Base-by-base conservation (phyloP, 1,140 invertebrate species). In the Phthorimaea operculella region DNA sequence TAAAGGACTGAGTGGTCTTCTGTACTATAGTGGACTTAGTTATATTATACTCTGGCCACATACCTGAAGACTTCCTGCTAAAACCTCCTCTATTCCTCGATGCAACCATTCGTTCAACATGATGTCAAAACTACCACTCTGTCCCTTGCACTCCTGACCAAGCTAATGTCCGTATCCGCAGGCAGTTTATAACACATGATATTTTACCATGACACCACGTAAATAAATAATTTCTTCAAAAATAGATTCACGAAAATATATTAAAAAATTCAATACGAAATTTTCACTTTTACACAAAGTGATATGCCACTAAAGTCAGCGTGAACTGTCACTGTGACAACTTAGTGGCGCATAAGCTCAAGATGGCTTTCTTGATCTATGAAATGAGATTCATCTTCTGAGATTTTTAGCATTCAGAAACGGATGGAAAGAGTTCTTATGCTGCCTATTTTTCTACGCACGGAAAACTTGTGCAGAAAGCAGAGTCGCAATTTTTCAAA, bases 221-320 rank as follows among this genome's bases (percentile, higher is more conserved):
- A 74, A 75, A 81, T 79, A 84, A 79, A 84, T 61, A 79, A 81
- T 84, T 79, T 74, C 70, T 63, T 84, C 81, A 77, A 84, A 84
- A 84, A 84, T 76, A 80, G 71, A 77, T 68, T 63, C 66, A 79
- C 68, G 76, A 84, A 84, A 84, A 81, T n/a, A 81, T 84, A 77
- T 74, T 70, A 72, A 73, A 84, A 83, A 80, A 80, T 28, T 64
- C 60, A 76, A 75, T 72, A 76, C 70, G 66, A 80, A 84, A 81
- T 79, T 78, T 60, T 79, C 73, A 73, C 76, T 77, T 74, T 75
- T 70, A 74, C 77, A 76, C 66, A 70, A 79, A 63, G 65, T 69
- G 67, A 68, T 70, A 65, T 77, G 57, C 61, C 64, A 68, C 57
- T 62, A 54, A 63, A 60, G 63, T 65, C 63, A 70, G 64, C 63